A percentile compares a stretch with the other conserved stretches of the same genome.
These are phyloP conservation scores for Pantherophis vulpinus DNA, from an alignment of 2,797 vertebrate genomes.

Conservation along the genomic window DNA sequence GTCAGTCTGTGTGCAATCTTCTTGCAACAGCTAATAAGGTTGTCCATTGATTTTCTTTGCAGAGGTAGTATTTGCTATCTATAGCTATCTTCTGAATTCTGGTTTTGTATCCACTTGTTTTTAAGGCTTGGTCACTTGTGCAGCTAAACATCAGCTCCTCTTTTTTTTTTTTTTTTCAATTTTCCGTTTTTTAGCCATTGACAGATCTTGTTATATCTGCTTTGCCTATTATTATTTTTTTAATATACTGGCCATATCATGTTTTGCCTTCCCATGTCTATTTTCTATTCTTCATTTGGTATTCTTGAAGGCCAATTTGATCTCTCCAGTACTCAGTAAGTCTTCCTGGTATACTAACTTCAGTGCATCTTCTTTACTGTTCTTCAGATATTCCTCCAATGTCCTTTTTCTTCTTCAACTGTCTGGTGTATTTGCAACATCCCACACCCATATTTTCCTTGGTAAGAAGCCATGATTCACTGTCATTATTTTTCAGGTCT, in stretches of 20 bases:
- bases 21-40: background rate
- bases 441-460: background rate
- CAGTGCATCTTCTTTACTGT: background rate
- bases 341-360: background rate
- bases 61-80: background rate
- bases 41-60: background rate
- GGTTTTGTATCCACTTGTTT: background rate
- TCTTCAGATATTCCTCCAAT: background rate
- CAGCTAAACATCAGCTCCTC: background rate
- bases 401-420: background rate
- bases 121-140: background rate
- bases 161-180: background rate
- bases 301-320: background rate
- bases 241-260: background rate
- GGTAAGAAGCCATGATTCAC: background rate
- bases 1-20: background rate
- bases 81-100: background rate
- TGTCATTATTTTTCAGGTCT: background rate
- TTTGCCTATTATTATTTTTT: background rate
- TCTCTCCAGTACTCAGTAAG: background rate
- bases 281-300: background rate
- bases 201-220: background rate
- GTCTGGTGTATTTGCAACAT: background rate
- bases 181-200: background rate
- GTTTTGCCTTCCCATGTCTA: background rate